phyloP scores from a whole-genome alignment of 2,797 vertebrate genomes.

The Argentina silus region DNA sequence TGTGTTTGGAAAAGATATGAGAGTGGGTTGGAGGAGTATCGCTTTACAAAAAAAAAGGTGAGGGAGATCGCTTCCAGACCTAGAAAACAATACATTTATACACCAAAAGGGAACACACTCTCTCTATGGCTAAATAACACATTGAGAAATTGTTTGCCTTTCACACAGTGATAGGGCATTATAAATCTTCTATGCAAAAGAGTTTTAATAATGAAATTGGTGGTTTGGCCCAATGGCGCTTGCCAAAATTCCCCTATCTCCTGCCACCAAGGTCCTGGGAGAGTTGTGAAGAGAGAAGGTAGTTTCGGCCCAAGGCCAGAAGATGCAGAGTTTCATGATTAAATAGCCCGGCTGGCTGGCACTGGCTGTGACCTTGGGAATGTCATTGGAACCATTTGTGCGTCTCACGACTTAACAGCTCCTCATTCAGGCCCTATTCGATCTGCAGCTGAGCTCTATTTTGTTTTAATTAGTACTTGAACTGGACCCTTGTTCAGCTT shows the following conservation, averaged over 20 bases:
- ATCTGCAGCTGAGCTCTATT: conserved; percentile 42
- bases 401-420: conserved; percentile 29
- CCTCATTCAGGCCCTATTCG: conserved; percentile 33
- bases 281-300: conserved; percentile 32
- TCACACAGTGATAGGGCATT: conserved; percentile 35
- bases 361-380: conserved; percentile 55
- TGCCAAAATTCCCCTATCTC: conserved; percentile 42
- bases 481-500: conserved; percentile 29
- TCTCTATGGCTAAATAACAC: conserved; percentile 39
- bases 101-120: conserved; percentile 19
- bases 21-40: not conserved
- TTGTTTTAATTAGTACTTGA: conserved; percentile 37
- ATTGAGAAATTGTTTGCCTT: conserved; percentile 32
- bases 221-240: conserved; percentile 24
- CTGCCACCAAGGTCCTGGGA: conserved; percentile 40
- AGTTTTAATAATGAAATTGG: conserved; percentile 54
- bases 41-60: not conserved
- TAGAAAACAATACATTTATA: conserved; percentile 20
- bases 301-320: conserved; percentile 47
- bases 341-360: conserved; percentile 54
- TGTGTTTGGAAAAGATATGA: conserved; percentile 8
- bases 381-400: conserved; percentile 43
- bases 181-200: conserved; percentile 46
- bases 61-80: conserved; percentile 1
- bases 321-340: conserved; percentile 52